phyloP scores from a whole-genome alignment of 1,140 invertebrate species.

The Drusus annulatus region DNA sequence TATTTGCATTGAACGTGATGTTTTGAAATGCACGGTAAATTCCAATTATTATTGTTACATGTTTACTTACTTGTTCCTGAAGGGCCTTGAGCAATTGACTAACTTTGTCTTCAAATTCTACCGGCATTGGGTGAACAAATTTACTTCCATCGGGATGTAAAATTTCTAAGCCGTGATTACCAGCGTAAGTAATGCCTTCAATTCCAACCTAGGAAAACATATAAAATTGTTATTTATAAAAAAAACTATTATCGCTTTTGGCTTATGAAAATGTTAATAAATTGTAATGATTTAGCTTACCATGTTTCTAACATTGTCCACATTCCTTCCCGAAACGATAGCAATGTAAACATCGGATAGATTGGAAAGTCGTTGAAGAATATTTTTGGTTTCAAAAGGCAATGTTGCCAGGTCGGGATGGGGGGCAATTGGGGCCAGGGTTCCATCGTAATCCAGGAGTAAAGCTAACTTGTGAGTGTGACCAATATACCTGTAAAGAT shows the following conservation, averaged over 20 bases:
- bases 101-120: constrained; percentile 87
- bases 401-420: constrained; percentile 91
- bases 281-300: constrained; percentile 65
- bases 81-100: constrained; percentile 82
- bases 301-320: constrained; percentile 91
- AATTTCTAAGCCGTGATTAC: constrained; percentile 92
- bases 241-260: not conserved
- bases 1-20: no score
- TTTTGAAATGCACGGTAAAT: not conserved
- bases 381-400: constrained; percentile 87
- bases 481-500: constrained; percentile 83
- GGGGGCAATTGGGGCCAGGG: constrained; percentile 88
- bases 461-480: constrained; percentile 88
- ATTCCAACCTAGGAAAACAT: constrained; percentile 78
- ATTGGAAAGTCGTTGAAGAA: constrained; percentile 87
- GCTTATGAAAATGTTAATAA: not conserved
- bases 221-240: not conserved
- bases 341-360: constrained; percentile 91
- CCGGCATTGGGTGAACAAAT: constrained; percentile 92
- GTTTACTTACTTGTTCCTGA: constrained; percentile 80
- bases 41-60: no score
- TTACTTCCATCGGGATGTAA: constrained; percentile 91
- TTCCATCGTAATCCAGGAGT: constrained; percentile 92
- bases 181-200: constrained; percentile 91
- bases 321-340: constrained; percentile 88